phyloP scores from a whole-genome alignment of 2,888 invertebrate species.

The Phortica magna region DNA sequence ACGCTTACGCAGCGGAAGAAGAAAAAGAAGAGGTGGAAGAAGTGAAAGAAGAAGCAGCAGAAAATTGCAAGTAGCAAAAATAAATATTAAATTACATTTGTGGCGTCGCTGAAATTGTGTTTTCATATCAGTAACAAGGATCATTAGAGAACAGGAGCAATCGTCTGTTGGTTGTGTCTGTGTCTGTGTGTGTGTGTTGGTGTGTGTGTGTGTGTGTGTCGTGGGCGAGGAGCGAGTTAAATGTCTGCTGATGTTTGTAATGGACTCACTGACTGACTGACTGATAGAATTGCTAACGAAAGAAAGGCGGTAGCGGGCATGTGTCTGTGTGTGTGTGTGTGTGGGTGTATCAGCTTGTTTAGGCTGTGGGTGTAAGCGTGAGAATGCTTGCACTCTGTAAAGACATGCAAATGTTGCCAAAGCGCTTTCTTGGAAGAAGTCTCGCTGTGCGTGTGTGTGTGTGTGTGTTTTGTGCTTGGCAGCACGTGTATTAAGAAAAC shows the following conservation, averaged over 20 bases:
- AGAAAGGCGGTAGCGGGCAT: too few relatives aligned
- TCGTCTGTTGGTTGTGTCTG: not conserved
- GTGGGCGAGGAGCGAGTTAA: too few relatives aligned
- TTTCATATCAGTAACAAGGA: constrained; percentile 35
- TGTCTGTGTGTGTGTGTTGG: not conserved
- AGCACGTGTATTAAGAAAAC: constrained; percentile 61
- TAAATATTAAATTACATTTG: constrained; percentile 49
- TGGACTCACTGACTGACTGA: too few relatives aligned
- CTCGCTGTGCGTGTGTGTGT: not conserved
- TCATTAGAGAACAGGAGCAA: not conserved
- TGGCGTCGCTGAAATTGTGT: constrained; percentile 35
- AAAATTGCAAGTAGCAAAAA: constrained; percentile 20
- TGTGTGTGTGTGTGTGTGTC: not conserved
- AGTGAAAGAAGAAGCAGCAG: not conserved
- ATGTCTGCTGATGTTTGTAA: too few relatives aligned
- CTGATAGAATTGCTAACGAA: too few relatives aligned
- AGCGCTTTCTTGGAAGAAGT: too few relatives aligned
- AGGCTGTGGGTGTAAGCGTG: too few relatives aligned
- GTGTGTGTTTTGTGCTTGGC: constrained; percentile 21
- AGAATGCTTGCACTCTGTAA: too few relatives aligned
- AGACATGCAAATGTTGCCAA: too few relatives aligned
- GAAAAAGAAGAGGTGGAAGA: too few relatives aligned
- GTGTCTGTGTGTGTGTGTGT: constrained; percentile 6
- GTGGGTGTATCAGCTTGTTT: not conserved
- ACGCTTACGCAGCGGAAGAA: too few relatives aligned